Evolutionary conservation across 2,888 invertebrate genomes (phyloP), one percentile per base, ranked within the genome.

Genomic region (Carterocephalus palaemon): DNA sequence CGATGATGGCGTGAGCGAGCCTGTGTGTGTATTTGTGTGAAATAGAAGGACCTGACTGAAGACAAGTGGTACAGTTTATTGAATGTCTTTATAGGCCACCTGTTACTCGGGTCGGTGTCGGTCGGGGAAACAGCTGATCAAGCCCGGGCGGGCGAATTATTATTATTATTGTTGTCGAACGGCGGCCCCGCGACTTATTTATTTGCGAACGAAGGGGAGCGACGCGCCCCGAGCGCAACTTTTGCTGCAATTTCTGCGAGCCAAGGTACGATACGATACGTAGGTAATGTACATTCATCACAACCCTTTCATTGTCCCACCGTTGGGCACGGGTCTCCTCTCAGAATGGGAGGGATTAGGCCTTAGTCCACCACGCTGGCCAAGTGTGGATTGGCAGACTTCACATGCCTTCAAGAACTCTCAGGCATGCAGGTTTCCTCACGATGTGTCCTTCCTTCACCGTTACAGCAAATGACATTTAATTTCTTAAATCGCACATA

Each of bases 21-120:
- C 70, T 70, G 67, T 60, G 63, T 58, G 60, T 61, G 62, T 73
- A 67, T 73, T 73, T 77, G 73, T 72, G 70, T 77, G 75, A 80
- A 81, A 75, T 75, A 74, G 72, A 80, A 63, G 70, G 79, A 77
- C 75, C 71, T 76, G 73, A 74, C 77, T 77, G 74, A 78, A 82
- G 76, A 81, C 80, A 82, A 84, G 54, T 79, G 78, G 78, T 77
- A 76, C 76, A 83, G 74, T 86, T 86, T 83, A 87, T 83, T 81
- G 84, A 83, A 85, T 84, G 84, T 85, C 86, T 87, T 87, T 87
- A 88, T 83, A 81, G 85, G 77, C 86, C 86, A 88, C 88, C 87
- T 88, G 88, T 88, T 87, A 84, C 81, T 75, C 75, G 80, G 82
- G 78, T 82, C 83, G 77, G 81, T 82, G 82, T 75, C 75, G 80